Evolutionary conservation across 2,888 invertebrate species (phyloP).

Genomic region (Elmis aenea): DNA sequence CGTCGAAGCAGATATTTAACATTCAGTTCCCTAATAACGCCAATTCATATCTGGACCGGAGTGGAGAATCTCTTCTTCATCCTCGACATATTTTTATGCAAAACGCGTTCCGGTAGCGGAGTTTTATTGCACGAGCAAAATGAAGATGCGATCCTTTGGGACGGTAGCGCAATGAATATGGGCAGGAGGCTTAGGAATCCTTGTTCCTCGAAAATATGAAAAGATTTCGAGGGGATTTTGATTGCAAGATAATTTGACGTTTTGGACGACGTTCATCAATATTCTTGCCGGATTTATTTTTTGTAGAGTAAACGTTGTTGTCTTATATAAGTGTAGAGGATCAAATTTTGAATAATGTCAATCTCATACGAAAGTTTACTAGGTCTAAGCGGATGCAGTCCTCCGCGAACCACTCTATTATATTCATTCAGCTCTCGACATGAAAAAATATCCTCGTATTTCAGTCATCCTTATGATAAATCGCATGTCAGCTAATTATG

Average conservation of each 20-base stretch:
- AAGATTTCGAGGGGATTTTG: slow-evolving; percentile 34
- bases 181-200: slow-evolving; percentile 31
- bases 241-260: slow-evolving; percentile 39
- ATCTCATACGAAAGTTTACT: slow-evolving; percentile 13
- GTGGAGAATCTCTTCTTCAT: slow-evolving; percentile 35
- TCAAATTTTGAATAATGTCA: slow-evolving; percentile 17
- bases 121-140: slow-evolving; percentile 45
- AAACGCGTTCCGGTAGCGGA: slow-evolving; percentile 43
- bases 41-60: slow-evolving; percentile 40
- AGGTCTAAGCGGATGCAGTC: no score
- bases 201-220: slow-evolving; percentile 32
- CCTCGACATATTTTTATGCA: slow-evolving; percentile 45
- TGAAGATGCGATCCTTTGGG: slow-evolving; percentile 40
- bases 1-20: slow-evolving; percentile 33
- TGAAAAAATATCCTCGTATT: no score
- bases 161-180: slow-evolving; percentile 35
- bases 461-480: no score
- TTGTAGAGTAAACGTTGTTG: slow-evolving; percentile 21
- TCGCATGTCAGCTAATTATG: no score
- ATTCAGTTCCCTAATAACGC: slow-evolving; percentile 38
- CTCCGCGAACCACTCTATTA: no score
- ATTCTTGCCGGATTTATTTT: slow-evolving; percentile 29
- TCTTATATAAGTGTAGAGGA: slow-evolving; percentile 18
- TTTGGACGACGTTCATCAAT: slow-evolving; percentile 36
- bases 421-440: no score